Evolutionary conservation across 2,888 invertebrate species (phyloP).

Genomic region (Acleris sparsana): DNA sequence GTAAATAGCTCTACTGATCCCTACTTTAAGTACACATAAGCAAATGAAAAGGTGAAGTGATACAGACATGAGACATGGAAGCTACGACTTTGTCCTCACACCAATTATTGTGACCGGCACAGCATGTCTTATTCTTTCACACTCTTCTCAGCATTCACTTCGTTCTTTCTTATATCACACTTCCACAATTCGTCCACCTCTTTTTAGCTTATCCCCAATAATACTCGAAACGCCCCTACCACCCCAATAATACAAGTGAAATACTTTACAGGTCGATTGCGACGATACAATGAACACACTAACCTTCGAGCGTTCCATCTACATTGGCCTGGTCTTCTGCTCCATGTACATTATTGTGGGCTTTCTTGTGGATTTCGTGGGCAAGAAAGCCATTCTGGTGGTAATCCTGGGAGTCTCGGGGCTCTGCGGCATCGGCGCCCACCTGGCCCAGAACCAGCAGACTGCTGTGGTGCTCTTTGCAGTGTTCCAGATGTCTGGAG

Average conservation of each 20-base stretch:
- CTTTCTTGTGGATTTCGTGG: conserved; percentile 79
- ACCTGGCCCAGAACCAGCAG: conserved; percentile 82
- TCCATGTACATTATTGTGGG: conserved; percentile 86
- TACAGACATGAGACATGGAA: too few species aligned
- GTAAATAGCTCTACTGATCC: too few species aligned
- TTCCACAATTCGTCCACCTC: too few species aligned
- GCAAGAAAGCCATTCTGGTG: conserved; percentile 83
- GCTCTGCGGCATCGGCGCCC: conserved; percentile 82
- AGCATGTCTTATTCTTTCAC: too few species aligned
- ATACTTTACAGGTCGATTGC: conserved; percentile 62
- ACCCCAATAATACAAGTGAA: neutral
- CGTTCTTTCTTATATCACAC: too few species aligned
- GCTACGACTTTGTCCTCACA: too few species aligned
- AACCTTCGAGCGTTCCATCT: conserved; percentile 86
- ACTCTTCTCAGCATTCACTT: too few species aligned
- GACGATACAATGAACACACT: conserved; percentile 81
- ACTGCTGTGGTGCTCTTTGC: conserved; percentile 84
- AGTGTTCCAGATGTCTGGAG: conserved; percentile 80
- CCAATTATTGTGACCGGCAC: too few species aligned
- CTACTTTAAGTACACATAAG: too few species aligned
- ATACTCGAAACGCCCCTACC: too few species aligned
- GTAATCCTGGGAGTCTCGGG: conserved; percentile 78
- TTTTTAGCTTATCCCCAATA: too few species aligned
- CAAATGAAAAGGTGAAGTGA: too few species aligned
- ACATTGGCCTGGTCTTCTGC: conserved; percentile 86